Conservation (phyloP, 2,888 invertebrate species). For the Meteorus cinctellus region DNA sequence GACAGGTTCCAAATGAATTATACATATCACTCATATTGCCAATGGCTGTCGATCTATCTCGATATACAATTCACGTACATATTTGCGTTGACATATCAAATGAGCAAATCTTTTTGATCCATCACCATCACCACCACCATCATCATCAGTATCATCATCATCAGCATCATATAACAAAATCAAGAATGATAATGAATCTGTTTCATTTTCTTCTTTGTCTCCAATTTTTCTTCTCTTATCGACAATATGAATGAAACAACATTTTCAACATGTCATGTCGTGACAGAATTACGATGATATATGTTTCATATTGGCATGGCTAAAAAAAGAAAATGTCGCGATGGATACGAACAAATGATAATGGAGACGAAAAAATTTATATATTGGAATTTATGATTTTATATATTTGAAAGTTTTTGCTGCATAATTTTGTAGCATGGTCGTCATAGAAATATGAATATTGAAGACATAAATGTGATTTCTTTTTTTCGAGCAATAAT, state of each 20-base stretch:
- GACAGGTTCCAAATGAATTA: slow-evolving; percentile 33
- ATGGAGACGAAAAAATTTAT: neutral
- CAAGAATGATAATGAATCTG: neutral
- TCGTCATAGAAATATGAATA: no score
- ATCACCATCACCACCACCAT: no score
- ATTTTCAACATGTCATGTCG: slow-evolving; percentile 8
- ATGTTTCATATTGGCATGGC: neutral
- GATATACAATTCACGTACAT: slow-evolving; percentile 20
- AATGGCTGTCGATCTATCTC: slow-evolving; percentile 30
- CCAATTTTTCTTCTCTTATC: neutral
- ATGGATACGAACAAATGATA: neutral
- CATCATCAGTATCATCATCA: neutral
- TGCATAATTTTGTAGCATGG: no score
- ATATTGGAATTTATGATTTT: slow-evolving; percentile 14
- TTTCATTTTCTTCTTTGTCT: neutral
- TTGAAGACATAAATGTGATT: no score
- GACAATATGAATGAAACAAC: neutral
- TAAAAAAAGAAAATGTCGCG: neutral
- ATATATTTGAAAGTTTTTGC: no score
- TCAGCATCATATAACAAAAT: neutral
- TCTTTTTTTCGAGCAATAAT: no score
- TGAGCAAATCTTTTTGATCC: slow-evolving; percentile 19
- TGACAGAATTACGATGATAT: neutral
- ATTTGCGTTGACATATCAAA: slow-evolving; percentile 21
- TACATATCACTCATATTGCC: slow-evolving; percentile 25